phyloP scores from a whole-genome alignment of 2,113 vertebrate species.

The Limanda limanda region DNA sequence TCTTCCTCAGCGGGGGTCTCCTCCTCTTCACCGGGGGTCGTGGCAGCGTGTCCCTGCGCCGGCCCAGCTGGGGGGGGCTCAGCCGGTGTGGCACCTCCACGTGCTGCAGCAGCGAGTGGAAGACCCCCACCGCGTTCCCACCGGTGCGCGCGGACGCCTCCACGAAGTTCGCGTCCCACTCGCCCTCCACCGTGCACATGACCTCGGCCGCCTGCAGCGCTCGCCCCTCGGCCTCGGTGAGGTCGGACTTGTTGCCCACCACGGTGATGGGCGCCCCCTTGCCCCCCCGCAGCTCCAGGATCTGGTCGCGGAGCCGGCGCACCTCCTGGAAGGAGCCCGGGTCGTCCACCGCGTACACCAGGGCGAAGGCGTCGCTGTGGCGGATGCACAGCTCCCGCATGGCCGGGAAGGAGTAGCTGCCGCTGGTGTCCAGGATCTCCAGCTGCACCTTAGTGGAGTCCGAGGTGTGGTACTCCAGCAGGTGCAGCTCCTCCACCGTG shows the following conservation, averaged over 20 bases:
- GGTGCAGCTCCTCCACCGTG: constrained; percentile 83
- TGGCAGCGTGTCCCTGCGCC: constrained; percentile 58
- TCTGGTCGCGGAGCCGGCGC: constrained; percentile 76
- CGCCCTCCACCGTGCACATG: constrained; percentile 68
- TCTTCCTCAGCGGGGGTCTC: constrained; percentile 59
- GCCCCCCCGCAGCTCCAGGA: constrained; percentile 65
- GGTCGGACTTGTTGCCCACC: constrained; percentile 76
- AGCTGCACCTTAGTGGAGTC: constrained; percentile 57
- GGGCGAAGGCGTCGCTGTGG: constrained; percentile 78
- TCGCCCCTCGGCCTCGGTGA: constrained; percentile 51
- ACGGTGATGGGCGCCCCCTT: constrained; percentile 68
- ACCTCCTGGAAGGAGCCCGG: constrained; percentile 76
- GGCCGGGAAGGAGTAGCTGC: constrained; percentile 84
- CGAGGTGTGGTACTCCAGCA: constrained; percentile 71
- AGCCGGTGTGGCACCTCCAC: constrained; percentile 65
- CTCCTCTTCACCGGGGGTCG: constrained; percentile 32
- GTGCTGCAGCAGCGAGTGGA: constrained; percentile 73
- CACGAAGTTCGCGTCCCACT: constrained; percentile 77
- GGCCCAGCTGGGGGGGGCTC: constrained; percentile 63
- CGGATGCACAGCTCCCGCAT: constrained; percentile 82
- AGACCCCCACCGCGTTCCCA: constrained; percentile 69
- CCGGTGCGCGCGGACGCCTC: constrained; percentile 78
- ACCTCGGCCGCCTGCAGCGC: constrained; percentile 45
- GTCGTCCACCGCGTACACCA: constrained; percentile 79
- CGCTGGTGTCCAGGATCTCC: constrained; percentile 84